A percentile compares a stretch with the other conserved stretches of the same genome.
These are phyloP conservation scores for Daubentonia madagascariensis DNA, from an alignment of 2,113 vertebrate genomes.

Conservation along the genomic window DNA sequence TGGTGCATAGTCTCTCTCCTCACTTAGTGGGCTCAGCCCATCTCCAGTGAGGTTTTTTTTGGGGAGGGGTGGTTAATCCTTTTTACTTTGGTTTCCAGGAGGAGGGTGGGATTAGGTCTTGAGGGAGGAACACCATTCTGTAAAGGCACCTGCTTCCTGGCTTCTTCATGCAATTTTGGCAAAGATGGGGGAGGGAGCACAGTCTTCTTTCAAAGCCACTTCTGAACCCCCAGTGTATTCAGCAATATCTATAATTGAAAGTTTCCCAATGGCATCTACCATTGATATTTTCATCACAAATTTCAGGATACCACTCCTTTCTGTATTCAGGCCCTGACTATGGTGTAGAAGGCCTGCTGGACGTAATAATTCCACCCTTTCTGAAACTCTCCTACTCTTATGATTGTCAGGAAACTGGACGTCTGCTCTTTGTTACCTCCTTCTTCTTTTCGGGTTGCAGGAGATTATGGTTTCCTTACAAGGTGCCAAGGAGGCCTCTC, in stretches of 20 bases:
- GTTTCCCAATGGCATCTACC: background rate
- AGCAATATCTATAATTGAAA: background rate
- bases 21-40: too few relatives aligned
- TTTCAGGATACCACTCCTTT: accelerated
- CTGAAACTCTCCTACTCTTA: too few relatives aligned
- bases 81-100: background rate
- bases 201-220: background rate
- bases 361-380: background rate
- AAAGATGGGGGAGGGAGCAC: too few relatives aligned
- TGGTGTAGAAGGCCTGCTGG: background rate
- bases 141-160: accelerated
- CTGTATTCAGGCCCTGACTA: background rate
- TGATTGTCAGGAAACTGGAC: background rate
- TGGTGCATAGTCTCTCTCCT: background rate
- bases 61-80: background rate
- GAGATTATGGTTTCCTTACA: background rate
- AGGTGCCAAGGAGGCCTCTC: too few relatives aligned
- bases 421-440: background rate
- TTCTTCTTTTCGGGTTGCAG: background rate
- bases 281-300: background rate
- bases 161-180: background rate
- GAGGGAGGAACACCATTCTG: too few relatives aligned
- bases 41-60: background rate
- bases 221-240: background rate
- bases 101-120: background rate